Conservation (phyloP, 2,888 invertebrate species). For the Acleris literana region DNA sequence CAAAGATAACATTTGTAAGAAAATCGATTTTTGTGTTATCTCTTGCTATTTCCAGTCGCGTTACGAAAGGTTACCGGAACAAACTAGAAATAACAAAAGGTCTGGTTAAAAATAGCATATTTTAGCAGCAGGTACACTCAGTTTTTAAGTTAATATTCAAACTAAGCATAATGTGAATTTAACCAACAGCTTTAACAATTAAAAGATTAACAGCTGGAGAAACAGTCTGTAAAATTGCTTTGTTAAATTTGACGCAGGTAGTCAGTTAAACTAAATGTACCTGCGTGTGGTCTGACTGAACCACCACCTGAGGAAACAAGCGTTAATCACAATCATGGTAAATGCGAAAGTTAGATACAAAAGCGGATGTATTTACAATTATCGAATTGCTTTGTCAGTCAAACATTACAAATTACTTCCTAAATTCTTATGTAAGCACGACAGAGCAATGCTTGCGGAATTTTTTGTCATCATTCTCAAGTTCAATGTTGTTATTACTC, state of each 20-base stretch:
- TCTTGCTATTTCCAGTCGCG: conserved; percentile 16
- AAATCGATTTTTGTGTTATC: conserved; percentile 12
- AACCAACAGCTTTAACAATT: no score
- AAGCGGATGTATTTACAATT: conserved; percentile 26
- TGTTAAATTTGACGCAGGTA: background rate
- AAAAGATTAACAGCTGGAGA: no score
- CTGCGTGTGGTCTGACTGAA: conserved; percentile 20
- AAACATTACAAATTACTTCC: conserved; percentile 1
- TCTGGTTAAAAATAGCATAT: background rate
- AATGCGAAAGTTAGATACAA: conserved; percentile 27
- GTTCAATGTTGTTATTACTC: conserved; percentile 29
- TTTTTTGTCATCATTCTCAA: conserved; percentile 26
- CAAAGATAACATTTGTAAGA: conserved; percentile 39
- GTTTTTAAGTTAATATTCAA: background rate
- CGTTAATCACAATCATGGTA: conserved; percentile 29
- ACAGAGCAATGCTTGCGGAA: conserved; percentile 12
- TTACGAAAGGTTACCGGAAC: background rate
- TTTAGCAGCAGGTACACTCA: conserved; percentile 19
- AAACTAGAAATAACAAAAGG: conserved; percentile 23
- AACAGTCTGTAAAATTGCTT: background rate
- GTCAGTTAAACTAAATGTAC: conserved; percentile 13
- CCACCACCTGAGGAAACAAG: conserved; percentile 27
- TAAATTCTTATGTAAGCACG: conserved; percentile 19
- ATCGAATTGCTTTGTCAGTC: conserved; percentile 14
- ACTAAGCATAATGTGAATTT: no score